Evolutionary conservation across 2,113 vertebrate species (phyloP), one percentile per base, ranked within the genome.

Genomic region (Vulpes vulpes): DNA sequence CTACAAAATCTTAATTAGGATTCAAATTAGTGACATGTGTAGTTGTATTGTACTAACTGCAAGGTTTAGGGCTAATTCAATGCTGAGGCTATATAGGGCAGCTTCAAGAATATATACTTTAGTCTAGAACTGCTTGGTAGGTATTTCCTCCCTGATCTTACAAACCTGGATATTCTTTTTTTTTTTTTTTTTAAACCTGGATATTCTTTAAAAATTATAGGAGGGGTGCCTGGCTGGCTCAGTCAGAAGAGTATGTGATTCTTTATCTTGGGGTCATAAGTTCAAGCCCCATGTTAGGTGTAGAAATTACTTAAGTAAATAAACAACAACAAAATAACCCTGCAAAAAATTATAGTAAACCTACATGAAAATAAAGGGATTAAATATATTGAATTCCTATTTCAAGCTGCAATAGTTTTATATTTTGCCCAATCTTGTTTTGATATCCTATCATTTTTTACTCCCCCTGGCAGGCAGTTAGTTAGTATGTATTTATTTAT

Each of bases 311-410:
- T 8, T 23, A 74, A 49, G 35, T 15, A 74, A 30, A 74, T 74
- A 49, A 74, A 74, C 5, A 43, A 30, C 30, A 65, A 67, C 9
- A n/a, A 76, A 76, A 49, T 25, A 76, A 76, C 49, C 43, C 73
- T 76, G 23, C 43, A 49, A 76, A 76, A 27, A 87, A 81, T 60
- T 91, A 81, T 11, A 9, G 43, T 76, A 91, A 91, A 49, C 11
- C 67, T 62, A 93, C 17, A 83, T 69, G 49, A 92, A 96, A 71
- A 76, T 55, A 80, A 76, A 88, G 32, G 35, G 60, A 96, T 51
- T 57, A 74, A 74, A 81, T 82, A 82, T 0, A 82, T 71, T 73
- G 8, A 81, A 59, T 15, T 79, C 51, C 51, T 67, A 78, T 79
- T 80, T 94, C 6, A 35, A 95, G 57, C 59, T n/a, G 82, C 6